phyloP scores from a whole-genome alignment of 2,113 vertebrate species.

The Gobius niger region DNA sequence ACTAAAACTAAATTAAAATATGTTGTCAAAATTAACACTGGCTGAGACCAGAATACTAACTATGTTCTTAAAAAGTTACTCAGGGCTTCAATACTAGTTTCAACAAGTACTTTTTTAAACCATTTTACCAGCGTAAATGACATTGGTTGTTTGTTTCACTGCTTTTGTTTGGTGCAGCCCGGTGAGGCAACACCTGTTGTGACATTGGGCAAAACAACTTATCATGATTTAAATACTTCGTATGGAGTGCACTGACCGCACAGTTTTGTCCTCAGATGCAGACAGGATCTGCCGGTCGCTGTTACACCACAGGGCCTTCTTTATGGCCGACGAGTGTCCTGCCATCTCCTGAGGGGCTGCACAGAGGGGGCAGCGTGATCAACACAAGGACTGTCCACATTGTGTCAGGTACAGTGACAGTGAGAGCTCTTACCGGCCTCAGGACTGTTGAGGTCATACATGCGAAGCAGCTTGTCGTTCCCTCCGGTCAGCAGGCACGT shows the following conservation, averaged over 20 bases:
- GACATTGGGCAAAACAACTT: too few species aligned
- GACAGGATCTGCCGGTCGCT: constrained; percentile 94
- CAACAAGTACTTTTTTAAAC: too few species aligned
- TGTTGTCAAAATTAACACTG: too few species aligned
- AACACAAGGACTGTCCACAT: background rate
- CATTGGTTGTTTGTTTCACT: too few species aligned
- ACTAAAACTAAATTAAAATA: too few species aligned
- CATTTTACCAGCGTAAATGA: too few species aligned
- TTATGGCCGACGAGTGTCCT: constrained; percentile 94
- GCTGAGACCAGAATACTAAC: too few species aligned
- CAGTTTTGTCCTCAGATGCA: constrained; percentile 93
- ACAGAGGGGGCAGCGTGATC: background rate
- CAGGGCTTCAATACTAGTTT: too few species aligned
- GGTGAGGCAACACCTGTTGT: too few species aligned
- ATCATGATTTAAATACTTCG: too few species aligned
- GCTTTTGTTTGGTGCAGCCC: too few species aligned
- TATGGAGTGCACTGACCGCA: constrained; percentile 80
- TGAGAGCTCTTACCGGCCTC: constrained; percentile 82
- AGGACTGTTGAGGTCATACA: constrained; percentile 91
- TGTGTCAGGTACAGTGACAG: background rate
- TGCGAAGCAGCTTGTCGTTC: constrained; percentile 94
- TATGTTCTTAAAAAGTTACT: too few species aligned
- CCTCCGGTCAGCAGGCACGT: constrained; percentile 91
- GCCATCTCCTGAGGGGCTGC: constrained; percentile 89
- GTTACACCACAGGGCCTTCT: constrained; percentile 96